These are phyloP conservation scores for Eubucco bourcierii DNA, from an alignment of 2,113 vertebrate genomes.

Conservation along the genomic window DNA sequence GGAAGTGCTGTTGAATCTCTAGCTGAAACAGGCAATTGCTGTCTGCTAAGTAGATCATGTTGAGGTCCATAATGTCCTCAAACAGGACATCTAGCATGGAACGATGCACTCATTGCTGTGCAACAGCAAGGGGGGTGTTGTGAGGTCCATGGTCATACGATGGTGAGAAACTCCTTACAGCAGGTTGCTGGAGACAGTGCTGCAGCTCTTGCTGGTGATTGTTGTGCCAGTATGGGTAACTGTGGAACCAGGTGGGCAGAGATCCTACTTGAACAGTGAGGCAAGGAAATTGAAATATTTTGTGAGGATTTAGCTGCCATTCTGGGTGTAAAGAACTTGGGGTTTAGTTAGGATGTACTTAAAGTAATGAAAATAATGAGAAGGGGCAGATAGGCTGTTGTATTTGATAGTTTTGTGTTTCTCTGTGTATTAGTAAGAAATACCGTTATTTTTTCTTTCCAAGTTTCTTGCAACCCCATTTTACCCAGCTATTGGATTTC, in stretches of 20 bases:
- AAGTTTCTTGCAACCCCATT: background rate
- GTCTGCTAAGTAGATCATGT: background rate
- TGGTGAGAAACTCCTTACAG: rapidly evolving
- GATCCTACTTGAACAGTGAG: background rate
- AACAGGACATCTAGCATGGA: background rate
- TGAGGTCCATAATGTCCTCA: background rate
- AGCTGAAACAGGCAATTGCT: background rate
- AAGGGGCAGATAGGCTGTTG: background rate
- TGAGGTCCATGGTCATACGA: rapidly evolving
- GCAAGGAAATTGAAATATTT: rapidly evolving
- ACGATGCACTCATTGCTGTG: rapidly evolving
- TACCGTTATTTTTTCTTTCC: background rate
- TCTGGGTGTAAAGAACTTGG: background rate
- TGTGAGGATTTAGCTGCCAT: background rate
- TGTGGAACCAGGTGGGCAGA: background rate
- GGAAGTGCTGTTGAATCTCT: background rate
- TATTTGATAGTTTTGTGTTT: background rate
- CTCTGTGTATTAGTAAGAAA: background rate
- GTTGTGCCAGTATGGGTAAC: rapidly evolving
- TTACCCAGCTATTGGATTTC: background rate
- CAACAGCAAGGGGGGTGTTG: rapidly evolving
- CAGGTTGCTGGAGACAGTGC: background rate
- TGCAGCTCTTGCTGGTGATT: rapidly evolving
- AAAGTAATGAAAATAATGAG: background rate
- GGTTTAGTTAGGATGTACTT: background rate